A percentile compares a stretch with the other conserved stretches of the same genome.
These are phyloP conservation scores for Nineta flava DNA, from an alignment of 2,888 invertebrate genomes.

Conservation along the genomic window DNA sequence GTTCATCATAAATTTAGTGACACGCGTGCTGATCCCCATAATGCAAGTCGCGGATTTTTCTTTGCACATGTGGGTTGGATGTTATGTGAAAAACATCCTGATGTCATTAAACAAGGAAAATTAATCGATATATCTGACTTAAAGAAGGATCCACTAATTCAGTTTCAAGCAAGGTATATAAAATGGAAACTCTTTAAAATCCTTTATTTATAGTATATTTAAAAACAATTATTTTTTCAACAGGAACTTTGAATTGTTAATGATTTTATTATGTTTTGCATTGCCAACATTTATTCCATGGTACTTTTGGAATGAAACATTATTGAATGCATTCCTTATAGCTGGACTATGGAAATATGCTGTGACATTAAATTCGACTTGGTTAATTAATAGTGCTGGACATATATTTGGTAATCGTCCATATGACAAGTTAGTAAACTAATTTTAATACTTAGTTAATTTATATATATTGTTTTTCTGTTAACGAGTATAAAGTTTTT, in stretches of 20 bases:
- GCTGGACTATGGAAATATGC: slow-evolving; percentile 61
- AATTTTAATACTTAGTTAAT: too few relatives aligned
- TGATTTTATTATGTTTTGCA: slow-evolving; percentile 58
- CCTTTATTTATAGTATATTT: background rate
- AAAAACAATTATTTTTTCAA: background rate
- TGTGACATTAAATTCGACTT: slow-evolving; percentile 68
- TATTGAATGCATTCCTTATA: slow-evolving; percentile 47
- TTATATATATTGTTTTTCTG: too few relatives aligned
- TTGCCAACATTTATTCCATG: slow-evolving; percentile 64
- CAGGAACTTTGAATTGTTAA: slow-evolving; percentile 48
- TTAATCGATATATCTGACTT: slow-evolving; percentile 74
- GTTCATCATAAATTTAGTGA: slow-evolving; percentile 89
- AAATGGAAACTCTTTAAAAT: background rate
- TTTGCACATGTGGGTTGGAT: slow-evolving; percentile 95
- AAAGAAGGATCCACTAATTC: slow-evolving; percentile 62
- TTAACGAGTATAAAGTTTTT: too few relatives aligned
- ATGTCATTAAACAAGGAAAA: slow-evolving; percentile 74
- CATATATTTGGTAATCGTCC: slow-evolving; percentile 66
- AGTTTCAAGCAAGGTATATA: slow-evolving; percentile 67
- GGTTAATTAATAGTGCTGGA: slow-evolving; percentile 82
- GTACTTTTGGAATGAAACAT: slow-evolving; percentile 61
- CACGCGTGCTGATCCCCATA: slow-evolving; percentile 88
- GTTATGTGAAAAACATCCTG: slow-evolving; percentile 76
- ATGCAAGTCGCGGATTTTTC: slow-evolving; percentile 85
- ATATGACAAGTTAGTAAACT: slow-evolving; percentile 45